Conservation (phyloP, 2,113 vertebrate genomes). For the Cervus canadensis region DNA sequence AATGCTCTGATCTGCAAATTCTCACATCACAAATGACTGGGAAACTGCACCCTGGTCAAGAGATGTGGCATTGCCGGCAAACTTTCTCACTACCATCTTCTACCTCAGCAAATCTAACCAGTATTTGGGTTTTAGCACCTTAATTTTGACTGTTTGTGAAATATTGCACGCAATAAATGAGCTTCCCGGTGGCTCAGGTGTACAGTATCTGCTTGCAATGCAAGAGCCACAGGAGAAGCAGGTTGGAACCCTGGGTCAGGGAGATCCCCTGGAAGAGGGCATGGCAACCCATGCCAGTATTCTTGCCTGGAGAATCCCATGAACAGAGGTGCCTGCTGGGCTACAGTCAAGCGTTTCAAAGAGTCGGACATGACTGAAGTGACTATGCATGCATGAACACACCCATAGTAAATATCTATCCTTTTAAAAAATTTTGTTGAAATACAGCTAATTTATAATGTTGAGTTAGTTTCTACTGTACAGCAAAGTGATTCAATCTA, state of each 20-base stretch:
- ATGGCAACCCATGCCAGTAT: neutral
- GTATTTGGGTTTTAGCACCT: neutral
- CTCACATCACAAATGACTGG: too few relatives aligned
- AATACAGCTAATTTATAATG: neutral
- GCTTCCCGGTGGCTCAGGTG: neutral
- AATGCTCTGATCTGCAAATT: neutral
- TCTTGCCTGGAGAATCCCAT: neutral
- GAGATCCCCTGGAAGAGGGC: neutral
- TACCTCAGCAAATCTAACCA: neutral
- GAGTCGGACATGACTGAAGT: neutral
- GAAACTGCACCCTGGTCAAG: neutral
- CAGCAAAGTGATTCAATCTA: neutral
- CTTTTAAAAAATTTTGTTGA: neutral
- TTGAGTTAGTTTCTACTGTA: neutral
- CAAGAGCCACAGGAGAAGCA: neutral
- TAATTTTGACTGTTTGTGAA: neutral
- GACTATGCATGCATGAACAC: neutral
- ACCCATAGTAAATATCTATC: neutral
- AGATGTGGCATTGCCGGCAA: neutral
- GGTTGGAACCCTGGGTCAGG: neutral
- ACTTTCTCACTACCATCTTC: neutral
- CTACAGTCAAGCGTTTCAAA: neutral
- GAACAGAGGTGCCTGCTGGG: neutral
- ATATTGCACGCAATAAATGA: neutral
- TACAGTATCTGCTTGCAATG: neutral